phyloP scores from a whole-genome alignment of 2,888 invertebrate species.

The Cheilosia variabilis region DNA sequence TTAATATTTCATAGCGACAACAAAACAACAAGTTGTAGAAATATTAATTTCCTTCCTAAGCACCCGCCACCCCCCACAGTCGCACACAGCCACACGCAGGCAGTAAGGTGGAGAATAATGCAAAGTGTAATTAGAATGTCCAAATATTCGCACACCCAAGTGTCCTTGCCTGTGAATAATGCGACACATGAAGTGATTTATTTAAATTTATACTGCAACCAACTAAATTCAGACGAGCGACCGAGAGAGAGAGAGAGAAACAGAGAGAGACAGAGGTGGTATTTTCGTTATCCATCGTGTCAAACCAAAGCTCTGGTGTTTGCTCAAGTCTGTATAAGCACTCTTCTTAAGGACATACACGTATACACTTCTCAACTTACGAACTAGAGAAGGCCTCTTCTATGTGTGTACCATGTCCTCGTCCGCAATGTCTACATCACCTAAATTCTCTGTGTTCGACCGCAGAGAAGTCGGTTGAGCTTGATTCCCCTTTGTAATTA shows the following conservation, averaged over 20 bases:
- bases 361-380: conserved; percentile 61
- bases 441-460: conserved; percentile 17
- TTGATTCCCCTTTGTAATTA: conserved; percentile 69
- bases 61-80: neutral
- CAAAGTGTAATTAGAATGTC: conserved; percentile 76
- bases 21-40: conserved; percentile 64
- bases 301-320: conserved; percentile 51
- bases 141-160: conserved; percentile 72
- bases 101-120: conserved; percentile 7
- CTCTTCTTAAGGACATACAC: conserved; percentile 69
- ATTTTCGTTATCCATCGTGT: conserved; percentile 28
- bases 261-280: neutral
- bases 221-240: conserved; percentile 59
- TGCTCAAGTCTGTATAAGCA: conserved; percentile 61
- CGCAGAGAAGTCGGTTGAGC: conserved; percentile 33
- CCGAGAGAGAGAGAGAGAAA: neutral
- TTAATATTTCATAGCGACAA: conserved; percentile 57
- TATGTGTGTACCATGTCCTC: conserved; percentile 14
- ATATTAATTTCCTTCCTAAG: conserved; percentile 44
- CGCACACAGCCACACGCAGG: neutral
- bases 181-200: conserved; percentile 65
- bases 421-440: conserved; percentile 48
- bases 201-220: conserved; percentile 69
- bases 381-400: conserved; percentile 38
- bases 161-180: conserved; percentile 62